Conservation (phyloP, 92 coral and sea anemone species). For the Epizoanthus illoricatus region DNA sequence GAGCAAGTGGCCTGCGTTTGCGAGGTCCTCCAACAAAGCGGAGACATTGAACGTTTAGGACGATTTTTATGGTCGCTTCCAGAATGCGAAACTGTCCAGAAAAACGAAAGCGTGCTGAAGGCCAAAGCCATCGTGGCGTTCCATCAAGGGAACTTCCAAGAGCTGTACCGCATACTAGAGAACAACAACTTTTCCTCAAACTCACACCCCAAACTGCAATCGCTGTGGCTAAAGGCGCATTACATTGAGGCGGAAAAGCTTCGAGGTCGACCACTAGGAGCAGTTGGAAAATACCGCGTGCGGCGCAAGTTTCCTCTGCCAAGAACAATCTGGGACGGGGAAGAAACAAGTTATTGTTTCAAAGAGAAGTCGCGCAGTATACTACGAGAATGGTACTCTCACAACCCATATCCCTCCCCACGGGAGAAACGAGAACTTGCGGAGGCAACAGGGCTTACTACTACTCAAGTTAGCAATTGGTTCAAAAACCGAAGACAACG, state of each 20-base stretch:
- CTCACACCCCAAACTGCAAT: conserved; percentile 97
- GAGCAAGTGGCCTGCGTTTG: conserved; percentile 99
- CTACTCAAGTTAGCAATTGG: conserved; percentile 99
- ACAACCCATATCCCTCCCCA: conserved; percentile 99
- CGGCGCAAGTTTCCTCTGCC: conserved; percentile 99
- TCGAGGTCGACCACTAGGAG: conserved; percentile 98
- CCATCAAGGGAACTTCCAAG: conserved; percentile 98
- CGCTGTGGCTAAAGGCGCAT: conserved; percentile 99
- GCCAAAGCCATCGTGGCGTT: conserved; percentile 97
- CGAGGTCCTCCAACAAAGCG: conserved; percentile 98
- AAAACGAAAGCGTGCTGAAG: conserved; percentile 97
- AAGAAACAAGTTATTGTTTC: conserved; percentile 99
- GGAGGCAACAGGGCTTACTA: conserved; percentile 96
- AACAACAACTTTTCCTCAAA: conserved; percentile 92
- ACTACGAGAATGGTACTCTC: conserved; percentile 99
- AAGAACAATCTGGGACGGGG: conserved; percentile 99
- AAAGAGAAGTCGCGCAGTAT: conserved; percentile 98
- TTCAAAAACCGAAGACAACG: conserved; percentile 99
- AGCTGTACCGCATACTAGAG: conserved; percentile 97
- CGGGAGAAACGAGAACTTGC: conserved; percentile 99
- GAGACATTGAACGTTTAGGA: conserved; percentile 98
- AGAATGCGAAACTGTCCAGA: conserved; percentile 97
- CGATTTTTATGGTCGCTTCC: conserved; percentile 99
- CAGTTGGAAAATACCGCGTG: conserved; percentile 99
- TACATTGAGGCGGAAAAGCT: conserved; percentile 99